phyloP scores from a whole-genome alignment of 1,140 invertebrate species.

The Drosophila rufa region DNA sequence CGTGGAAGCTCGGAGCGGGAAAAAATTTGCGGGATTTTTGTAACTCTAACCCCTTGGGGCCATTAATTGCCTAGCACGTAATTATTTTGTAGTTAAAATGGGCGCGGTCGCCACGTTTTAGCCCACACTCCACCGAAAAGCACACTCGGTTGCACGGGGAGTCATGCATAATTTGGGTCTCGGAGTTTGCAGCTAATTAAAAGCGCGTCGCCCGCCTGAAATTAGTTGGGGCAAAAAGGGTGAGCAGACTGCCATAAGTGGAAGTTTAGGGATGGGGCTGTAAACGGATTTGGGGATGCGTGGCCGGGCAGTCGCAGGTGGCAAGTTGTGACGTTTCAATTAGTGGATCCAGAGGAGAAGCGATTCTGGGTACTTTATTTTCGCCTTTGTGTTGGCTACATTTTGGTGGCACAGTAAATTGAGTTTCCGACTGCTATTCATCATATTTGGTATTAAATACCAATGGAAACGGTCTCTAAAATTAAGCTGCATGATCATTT shows the following conservation, averaged over 20 bases:
- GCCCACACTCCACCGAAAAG: background rate
- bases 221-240: slow-evolving; percentile 46
- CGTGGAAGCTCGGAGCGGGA: slow-evolving; percentile 42
- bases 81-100: slow-evolving; percentile 82
- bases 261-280: background rate
- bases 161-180: slow-evolving; percentile 77
- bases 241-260: background rate
- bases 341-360: slow-evolving; percentile 20
- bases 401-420: background rate
- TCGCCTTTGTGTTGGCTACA: slow-evolving; percentile 2
- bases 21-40: slow-evolving; percentile 40
- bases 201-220: slow-evolving; percentile 70
- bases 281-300: slow-evolving; percentile 1
- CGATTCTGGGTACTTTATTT: slow-evolving; percentile 3
- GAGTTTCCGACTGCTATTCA: background rate
- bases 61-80: slow-evolving; percentile 82
- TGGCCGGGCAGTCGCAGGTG: slow-evolving; percentile 39
- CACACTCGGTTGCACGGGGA: slow-evolving; percentile 30
- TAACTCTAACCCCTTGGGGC: slow-evolving; percentile 73
- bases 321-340: slow-evolving; percentile 65
- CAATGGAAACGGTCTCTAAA: too few species aligned
- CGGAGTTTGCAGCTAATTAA: slow-evolving; percentile 77
- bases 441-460: background rate
- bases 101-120: slow-evolving; percentile 40
- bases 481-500: too few species aligned